These are phyloP conservation scores for western clawed frog (Xenopus tropicalis) DNA, from an alignment of 2,113 vertebrate species.

Conservation along the genomic window UCB_Xtro_10.0 CM004446.2:100530001-100530500, in stretches of 20 bases:
- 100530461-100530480: too few relatives aligned
- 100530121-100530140: conserved; percentile 7
- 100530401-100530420: too few relatives aligned
- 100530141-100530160: conserved; percentile 22
- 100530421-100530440: too few relatives aligned
- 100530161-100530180: conserved; percentile 34
- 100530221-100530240: conserved; percentile 6
- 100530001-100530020: conserved; percentile 4
- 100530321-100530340: too few relatives aligned
- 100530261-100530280: too few relatives aligned
- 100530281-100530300: too few relatives aligned
- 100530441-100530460: too few relatives aligned
- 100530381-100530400: too few relatives aligned
- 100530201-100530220: background rate
- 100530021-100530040: conserved; percentile 30
- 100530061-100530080: conserved; percentile 27
- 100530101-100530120: conserved; percentile 38
- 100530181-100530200: conserved; percentile 30
- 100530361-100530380: too few relatives aligned
- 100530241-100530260: background rate
- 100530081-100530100: conserved; percentile 19
- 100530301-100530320: too few relatives aligned
- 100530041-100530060: conserved; percentile 26
- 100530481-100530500: too few relatives aligned
- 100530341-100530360: too few relatives aligned